Conservation (phyloP, 2,113 vertebrate species). For the Siniperca knerii region DNA sequence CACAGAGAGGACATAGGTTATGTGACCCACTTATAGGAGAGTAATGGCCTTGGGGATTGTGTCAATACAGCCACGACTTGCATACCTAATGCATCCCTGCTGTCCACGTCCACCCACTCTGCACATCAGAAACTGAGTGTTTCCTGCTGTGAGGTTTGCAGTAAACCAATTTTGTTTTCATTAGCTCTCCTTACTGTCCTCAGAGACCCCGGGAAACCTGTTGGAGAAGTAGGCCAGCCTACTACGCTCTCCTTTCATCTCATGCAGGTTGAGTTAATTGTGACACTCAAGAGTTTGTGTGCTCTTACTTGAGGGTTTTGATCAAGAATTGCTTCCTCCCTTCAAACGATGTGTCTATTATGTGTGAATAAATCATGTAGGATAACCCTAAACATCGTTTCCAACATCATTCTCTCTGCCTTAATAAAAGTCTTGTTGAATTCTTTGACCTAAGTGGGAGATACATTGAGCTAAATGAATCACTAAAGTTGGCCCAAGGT, state of each 20-base stretch:
- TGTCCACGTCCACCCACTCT: background rate
- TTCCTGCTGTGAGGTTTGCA: conserved; percentile 39
- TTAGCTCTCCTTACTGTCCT: conserved; percentile 36
- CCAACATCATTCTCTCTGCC: background rate
- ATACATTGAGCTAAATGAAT: background rate
- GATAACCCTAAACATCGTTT: background rate
- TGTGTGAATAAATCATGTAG: background rate
- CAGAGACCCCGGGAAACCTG: conserved; percentile 38
- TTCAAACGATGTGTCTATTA: background rate
- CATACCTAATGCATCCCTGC: conserved; percentile 27
- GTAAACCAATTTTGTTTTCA: conserved; percentile 33
- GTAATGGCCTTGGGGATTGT: conserved; percentile 13
- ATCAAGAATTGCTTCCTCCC: background rate
- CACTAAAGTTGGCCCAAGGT: background rate
- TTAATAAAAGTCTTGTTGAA: background rate
- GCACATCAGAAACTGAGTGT: conserved; percentile 27
- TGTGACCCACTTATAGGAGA: conserved; percentile 53
- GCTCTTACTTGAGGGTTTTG: conserved; percentile 7
- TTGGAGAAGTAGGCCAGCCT: conserved; percentile 63
- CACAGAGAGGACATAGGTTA: conserved; percentile 26
- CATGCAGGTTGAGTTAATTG: conserved; percentile 43
- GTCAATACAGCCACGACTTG: conserved; percentile 7
- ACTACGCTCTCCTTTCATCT: conserved; percentile 32
- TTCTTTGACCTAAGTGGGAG: background rate
- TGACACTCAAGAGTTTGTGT: conserved; percentile 15